Conservation (phyloP, 2,888 invertebrate genomes). For the Podotricha telesiphe region DNA sequence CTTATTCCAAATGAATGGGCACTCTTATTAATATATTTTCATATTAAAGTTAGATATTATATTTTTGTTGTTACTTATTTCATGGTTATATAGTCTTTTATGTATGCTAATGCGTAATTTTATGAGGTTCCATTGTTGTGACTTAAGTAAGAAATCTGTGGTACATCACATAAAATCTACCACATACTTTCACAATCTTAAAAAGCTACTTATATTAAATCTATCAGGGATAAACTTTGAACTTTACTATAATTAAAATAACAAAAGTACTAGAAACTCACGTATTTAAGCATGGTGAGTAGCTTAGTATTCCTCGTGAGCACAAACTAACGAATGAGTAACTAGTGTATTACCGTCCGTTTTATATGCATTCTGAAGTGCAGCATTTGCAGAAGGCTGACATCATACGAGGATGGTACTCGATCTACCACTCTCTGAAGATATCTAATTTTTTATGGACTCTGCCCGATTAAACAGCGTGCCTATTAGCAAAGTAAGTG, state of each 20-base stretch:
- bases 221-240: constrained; percentile 30
- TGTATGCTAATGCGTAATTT: constrained; percentile 25
- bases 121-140: constrained; percentile 46
- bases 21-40: background rate
- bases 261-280: constrained; percentile 60
- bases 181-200: constrained; percentile 56
- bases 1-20: too few relatives aligned
- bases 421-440: constrained; percentile 53
- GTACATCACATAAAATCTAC: constrained; percentile 47
- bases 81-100: background rate
- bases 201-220: constrained; percentile 27
- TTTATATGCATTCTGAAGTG: constrained; percentile 76
- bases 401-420: constrained; percentile 72
- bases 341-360: constrained; percentile 70
- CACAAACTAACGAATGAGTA: constrained; percentile 81
- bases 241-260: constrained; percentile 50
- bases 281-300: constrained; percentile 81
- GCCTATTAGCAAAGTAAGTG: constrained; percentile 34
- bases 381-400: constrained; percentile 71
- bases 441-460: constrained; percentile 64
- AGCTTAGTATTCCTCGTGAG: constrained; percentile 76
- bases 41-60: background rate
- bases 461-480: constrained; percentile 49
- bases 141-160: constrained; percentile 34
- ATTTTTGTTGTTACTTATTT: background rate